These are phyloP conservation scores for Ceratosolen fusciceps DNA, from an alignment of 1,140 invertebrate genomes.

Conservation along the genomic window DNA sequence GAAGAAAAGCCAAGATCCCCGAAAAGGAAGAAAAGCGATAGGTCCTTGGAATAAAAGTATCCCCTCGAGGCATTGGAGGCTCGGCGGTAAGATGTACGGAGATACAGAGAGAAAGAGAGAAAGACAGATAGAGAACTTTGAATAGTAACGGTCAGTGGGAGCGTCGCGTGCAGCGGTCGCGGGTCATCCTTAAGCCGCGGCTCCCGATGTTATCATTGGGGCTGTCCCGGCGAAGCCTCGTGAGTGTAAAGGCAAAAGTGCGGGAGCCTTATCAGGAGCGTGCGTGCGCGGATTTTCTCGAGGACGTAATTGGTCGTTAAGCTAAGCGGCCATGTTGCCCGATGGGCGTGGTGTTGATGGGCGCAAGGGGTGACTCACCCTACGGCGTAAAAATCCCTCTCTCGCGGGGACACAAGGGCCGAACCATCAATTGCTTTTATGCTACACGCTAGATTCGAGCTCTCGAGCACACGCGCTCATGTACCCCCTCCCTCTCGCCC, in stretches of 20 bases:
- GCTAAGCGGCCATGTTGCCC: constrained; percentile 64
- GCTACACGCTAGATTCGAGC: not conserved
- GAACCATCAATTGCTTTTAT: constrained; percentile 37
- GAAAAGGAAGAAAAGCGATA: no score
- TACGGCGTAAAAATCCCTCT: constrained; percentile 52
- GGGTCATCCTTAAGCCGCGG: not conserved
- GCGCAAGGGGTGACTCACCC: constrained; percentile 68
- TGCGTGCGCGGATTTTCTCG: constrained; percentile 52
- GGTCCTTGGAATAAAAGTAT: no score
- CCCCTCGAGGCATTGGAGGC: no score
- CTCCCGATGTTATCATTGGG: not conserved
- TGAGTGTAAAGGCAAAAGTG: not conserved
- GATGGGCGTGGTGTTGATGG: constrained; percentile 66
- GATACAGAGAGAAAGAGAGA: no score
- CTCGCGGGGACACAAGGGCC: constrained; percentile 10
- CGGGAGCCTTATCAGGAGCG: not conserved
- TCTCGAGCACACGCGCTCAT: no score
- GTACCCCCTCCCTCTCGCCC: no score
- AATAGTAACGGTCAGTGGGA: no score
- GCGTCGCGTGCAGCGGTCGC: not conserved
- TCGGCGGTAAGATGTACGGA: no score
- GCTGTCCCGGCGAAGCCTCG: not conserved
- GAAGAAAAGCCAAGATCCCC: no score
- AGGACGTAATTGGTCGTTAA: constrained; percentile 63
- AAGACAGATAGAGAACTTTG: no score